These are phyloP conservation scores for Corydoras maculifer DNA, from an alignment of 2,113 vertebrate species.

Conservation along the genomic window DNA sequence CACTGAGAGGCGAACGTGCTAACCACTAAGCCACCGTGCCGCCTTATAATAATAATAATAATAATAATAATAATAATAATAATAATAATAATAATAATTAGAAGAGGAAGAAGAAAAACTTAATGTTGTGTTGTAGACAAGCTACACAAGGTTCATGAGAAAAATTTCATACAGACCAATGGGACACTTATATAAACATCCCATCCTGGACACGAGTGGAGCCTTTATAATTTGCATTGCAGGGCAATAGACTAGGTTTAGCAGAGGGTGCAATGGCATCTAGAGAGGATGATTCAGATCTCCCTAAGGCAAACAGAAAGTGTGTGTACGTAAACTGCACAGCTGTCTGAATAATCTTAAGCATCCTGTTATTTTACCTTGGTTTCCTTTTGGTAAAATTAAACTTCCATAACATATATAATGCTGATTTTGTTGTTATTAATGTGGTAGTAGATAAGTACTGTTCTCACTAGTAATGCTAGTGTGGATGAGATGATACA, in stretches of 20 bases:
- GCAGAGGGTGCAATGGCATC: slow-evolving; percentile 22
- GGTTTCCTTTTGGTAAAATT: background rate
- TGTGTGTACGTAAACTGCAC: slow-evolving; percentile 5
- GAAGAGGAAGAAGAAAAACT: background rate
- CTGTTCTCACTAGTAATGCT: too few species aligned
- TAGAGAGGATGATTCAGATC: slow-evolving; percentile 25
- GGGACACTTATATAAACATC: slow-evolving; percentile 32
- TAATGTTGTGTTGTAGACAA: slow-evolving; percentile 8
- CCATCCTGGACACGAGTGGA: background rate
- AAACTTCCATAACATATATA: too few species aligned
- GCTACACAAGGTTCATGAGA: slow-evolving; percentile 18
- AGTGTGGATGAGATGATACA: too few species aligned
- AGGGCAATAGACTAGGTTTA: slow-evolving; percentile 10
- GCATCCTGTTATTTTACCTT: slow-evolving; percentile 27
- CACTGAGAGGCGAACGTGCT: too few species aligned
- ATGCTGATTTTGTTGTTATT: too few species aligned
- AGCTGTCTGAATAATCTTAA: slow-evolving; percentile 31
- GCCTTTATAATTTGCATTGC: background rate
- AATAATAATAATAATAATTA: too few species aligned
- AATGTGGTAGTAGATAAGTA: too few species aligned
- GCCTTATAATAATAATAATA: background rate
- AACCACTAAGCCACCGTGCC: too few species aligned
- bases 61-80: too few species aligned
- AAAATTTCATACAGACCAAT: slow-evolving; percentile 23
- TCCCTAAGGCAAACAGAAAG: slow-evolving; percentile 19